phyloP scores from a whole-genome alignment of 2,113 vertebrate genomes.

The Glaucomys volans region DNA sequence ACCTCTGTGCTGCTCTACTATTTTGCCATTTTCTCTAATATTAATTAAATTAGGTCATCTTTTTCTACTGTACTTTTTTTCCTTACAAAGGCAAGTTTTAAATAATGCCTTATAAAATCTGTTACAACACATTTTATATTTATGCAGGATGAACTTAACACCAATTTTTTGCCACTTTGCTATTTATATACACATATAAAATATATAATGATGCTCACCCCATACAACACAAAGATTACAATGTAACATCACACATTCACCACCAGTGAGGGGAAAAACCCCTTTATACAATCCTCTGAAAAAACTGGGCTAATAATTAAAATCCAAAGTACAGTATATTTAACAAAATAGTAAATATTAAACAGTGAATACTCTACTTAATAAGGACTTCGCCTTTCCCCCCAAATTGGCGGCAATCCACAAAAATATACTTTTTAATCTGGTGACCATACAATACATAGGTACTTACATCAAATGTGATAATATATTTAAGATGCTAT shows the following conservation, averaged over 20 bases:
- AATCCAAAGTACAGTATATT: constrained; percentile 96
- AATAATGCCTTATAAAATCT: constrained; percentile 86
- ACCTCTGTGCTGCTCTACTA: constrained; percentile 86
- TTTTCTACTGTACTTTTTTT: constrained; percentile 79
- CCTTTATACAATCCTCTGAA: constrained; percentile 89
- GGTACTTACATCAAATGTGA: constrained; percentile 96
- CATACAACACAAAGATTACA: constrained; percentile 94
- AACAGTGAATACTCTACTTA: constrained; percentile 97
- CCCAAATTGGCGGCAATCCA: constrained; percentile 98
- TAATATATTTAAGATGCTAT: constrained; percentile 98
- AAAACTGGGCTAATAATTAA: constrained; percentile 93
- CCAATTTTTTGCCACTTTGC: constrained; percentile 89
- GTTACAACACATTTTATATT: constrained; percentile 86
- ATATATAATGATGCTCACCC: constrained; percentile 92
- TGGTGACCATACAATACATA: constrained; percentile 95
- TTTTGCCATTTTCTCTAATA: constrained; percentile 81
- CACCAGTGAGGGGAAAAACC: constrained; percentile 92
- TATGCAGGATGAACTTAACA: constrained; percentile 90
- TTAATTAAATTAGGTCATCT: constrained; percentile 84
- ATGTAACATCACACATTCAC: constrained; percentile 94
- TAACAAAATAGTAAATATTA: constrained; percentile 97
- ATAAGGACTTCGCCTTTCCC: constrained; percentile 94
- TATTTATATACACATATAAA: constrained; percentile 91
- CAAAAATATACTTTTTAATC: constrained; percentile 99
- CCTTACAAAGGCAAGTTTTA: constrained; percentile 87